Percentiles rank a stretch among this genome's conserved stretches.
Conservation (phyloP, 1,140 invertebrate species). For the Hestina assimilis region DNA sequence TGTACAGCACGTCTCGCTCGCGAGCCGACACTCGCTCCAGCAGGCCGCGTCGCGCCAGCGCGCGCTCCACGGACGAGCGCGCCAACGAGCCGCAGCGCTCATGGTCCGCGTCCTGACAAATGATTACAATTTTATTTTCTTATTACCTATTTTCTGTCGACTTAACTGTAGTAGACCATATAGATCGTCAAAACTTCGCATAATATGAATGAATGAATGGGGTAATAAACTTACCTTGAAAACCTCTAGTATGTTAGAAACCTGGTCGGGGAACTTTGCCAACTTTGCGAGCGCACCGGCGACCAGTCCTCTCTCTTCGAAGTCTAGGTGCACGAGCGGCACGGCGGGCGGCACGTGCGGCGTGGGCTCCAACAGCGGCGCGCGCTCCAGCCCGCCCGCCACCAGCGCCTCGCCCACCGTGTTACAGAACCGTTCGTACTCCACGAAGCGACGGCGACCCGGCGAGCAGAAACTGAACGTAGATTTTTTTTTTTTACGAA, state of each 20-base stretch:
- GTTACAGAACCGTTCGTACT: slow-evolving; percentile 82
- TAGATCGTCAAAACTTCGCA: no score
- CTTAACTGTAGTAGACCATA: no score
- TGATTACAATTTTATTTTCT: not conserved
- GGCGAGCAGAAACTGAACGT: slow-evolving; percentile 80
- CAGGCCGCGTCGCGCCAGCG: slow-evolving; percentile 80
- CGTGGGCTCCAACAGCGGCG: slow-evolving; percentile 81
- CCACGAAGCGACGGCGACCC: slow-evolving; percentile 76
- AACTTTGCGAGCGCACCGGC: slow-evolving; percentile 82
- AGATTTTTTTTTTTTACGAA: not conserved
- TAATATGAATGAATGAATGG: no score
- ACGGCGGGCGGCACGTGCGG: slow-evolving; percentile 82
- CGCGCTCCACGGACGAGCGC: slow-evolving; percentile 80
- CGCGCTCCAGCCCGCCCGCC: slow-evolving; percentile 80
- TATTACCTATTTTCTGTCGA: no score
- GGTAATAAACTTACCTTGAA: slow-evolving; percentile 63
- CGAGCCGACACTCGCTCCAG: slow-evolving; percentile 78
- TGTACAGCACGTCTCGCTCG: slow-evolving; percentile 82
- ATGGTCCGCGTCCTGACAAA: slow-evolving; percentile 81
- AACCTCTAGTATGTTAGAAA: slow-evolving; percentile 81
- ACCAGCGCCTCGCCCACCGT: slow-evolving; percentile 83
- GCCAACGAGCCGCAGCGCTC: slow-evolving; percentile 81
- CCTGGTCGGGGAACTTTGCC: slow-evolving; percentile 80
- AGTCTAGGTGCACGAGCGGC: slow-evolving; percentile 83
- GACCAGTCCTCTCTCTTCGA: slow-evolving; percentile 81